phyloP scores from a whole-genome alignment of 2,113 vertebrate species.

The Montifringilla adamsi region DNA sequence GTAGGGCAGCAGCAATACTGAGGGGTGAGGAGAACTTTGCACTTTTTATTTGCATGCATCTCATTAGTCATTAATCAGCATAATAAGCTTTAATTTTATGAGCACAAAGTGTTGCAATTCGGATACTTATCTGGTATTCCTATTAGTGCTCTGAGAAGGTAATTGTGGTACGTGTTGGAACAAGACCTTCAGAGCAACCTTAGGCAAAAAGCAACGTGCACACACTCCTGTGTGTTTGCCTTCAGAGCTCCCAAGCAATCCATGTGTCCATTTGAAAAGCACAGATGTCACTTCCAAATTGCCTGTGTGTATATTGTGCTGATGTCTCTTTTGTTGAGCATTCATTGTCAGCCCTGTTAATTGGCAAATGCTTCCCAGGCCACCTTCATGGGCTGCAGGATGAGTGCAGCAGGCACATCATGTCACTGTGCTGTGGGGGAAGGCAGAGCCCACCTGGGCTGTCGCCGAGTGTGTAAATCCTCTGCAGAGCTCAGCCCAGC shows the following conservation, averaged over 20 bases:
- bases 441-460: background rate
- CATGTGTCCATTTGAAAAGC: background rate
- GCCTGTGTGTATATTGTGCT: background rate
- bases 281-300: background rate
- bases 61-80: conserved; percentile 27
- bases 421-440: rapidly evolving
- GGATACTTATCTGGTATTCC: conserved; percentile 33
- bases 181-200: conserved; percentile 8
- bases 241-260: background rate
- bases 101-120: conserved; percentile 44
- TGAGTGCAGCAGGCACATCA: rapidly evolving
- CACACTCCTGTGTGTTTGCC: background rate
- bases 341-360: background rate
- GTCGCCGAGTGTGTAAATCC: background rate
- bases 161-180: background rate
- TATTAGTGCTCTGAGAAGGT: background rate
- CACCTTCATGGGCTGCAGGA: background rate
- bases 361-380: background rate
- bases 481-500: background rate
- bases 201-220: background rate
- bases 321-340: background rate
- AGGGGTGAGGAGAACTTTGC: background rate
- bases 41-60: background rate
- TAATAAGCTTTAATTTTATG: conserved; percentile 57
- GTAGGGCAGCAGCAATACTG: background rate